Base-by-base conservation (phyloP, 2,888 invertebrate species). In the Tetramorium bicarinatum region DNA sequence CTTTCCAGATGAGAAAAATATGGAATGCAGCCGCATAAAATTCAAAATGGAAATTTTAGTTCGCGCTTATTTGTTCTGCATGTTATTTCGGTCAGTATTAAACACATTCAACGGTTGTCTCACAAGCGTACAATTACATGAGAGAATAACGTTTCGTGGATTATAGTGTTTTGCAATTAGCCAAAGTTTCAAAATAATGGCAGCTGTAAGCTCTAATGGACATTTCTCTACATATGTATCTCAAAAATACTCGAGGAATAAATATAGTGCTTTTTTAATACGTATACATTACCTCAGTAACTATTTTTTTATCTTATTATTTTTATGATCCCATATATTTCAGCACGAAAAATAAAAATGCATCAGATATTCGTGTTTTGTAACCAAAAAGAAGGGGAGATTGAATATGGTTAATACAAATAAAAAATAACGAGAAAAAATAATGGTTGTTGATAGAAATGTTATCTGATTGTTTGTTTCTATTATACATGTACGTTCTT, bases 1-100 rank as follows among this genome's bases (percentile, higher is more conserved):
- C 13, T 41, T 62, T 75, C 13, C 11, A 52, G 13, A 52, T 18
- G 18, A 77, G 79, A 41, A 72, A 75, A 61, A 79, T 47, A 62
- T 49, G 41, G 54, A 29, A 66, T 56, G 15, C 21, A 25, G 0
- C 8, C 18, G 7, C 64, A 29, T n/a, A 13, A 47, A 49, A 18
- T 13, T 66, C 38, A 21, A 66, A 71, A 71, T 18, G 47, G 9
- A 7, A 69, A 69, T 71, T 69, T 56, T 29, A 15, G 4, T 56
- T 21, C 4, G 0, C 38, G 38, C n/a, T 52, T 71, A 79, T 56
- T 79, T 34, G 21, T 13, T 3, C 8, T 15, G 9, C 38, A n/a
- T n/a, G 21, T 44, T 69, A 71, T 59, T 79, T 59, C 8, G 21
- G 11, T 6, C 18, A 9, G 18, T 59, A 71, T 71, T 79, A 79